Conservation (phyloP, 2,797 vertebrate genomes). For the Anisognathus igniventris region DNA sequence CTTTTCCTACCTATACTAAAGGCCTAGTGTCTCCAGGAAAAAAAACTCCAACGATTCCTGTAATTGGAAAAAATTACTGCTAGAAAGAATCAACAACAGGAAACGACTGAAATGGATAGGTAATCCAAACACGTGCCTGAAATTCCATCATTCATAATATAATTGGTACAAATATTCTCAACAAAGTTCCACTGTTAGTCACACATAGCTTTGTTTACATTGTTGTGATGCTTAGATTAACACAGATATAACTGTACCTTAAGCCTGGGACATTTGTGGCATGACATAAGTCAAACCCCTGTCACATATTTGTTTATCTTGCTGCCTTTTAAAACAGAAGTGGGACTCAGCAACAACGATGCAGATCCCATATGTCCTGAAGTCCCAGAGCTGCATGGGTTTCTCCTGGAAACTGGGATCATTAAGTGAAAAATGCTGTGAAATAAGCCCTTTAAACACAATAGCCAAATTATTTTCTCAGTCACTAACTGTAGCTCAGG, state of each 20-base stretch:
- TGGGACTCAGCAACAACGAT: not conserved
- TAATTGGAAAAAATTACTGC: slow-evolving; percentile 66
- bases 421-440: not conserved
- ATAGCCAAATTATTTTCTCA: not conserved
- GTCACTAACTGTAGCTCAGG: not conserved
- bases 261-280: not conserved
- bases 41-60: not conserved
- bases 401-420: not conserved
- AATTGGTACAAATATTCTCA: not conserved
- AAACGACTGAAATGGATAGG: slow-evolving; percentile 51
- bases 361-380: not conserved
- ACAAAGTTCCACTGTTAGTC: slow-evolving; percentile 22
- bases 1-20: slow-evolving; percentile 56
- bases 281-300: not conserved
- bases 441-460: slow-evolving; percentile 6
- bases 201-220: not conserved
- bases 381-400: not conserved
- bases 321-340: not conserved
- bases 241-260: not conserved
- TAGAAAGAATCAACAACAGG: slow-evolving; percentile 64
- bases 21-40: slow-evolving; percentile 45
- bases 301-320: not conserved
- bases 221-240: not conserved
- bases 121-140: slow-evolving; percentile 61
- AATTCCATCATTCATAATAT: slow-evolving; percentile 58